Percentiles rank a stretch among this genome's conserved stretches.
These are phyloP conservation scores for Muscidifurax raptorellus DNA, from an alignment of 1,140 invertebrate genomes.

Conservation along the genomic window DNA sequence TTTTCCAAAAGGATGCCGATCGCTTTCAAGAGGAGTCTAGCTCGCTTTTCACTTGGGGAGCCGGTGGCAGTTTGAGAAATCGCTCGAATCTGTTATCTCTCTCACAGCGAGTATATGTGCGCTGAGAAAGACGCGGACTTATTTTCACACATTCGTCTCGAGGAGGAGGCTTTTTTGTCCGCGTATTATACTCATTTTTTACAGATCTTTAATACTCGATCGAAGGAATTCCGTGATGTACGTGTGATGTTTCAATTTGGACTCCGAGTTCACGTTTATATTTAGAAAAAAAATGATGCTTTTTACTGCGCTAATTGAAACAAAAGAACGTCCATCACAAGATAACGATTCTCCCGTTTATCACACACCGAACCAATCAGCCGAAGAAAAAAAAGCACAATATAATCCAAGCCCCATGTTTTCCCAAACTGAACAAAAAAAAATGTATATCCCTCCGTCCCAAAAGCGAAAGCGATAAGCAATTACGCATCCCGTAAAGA, in stretches of 20 bases:
- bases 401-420: background rate
- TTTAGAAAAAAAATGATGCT: background rate
- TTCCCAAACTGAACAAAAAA: background rate
- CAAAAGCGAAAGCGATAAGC: constrained; percentile 19
- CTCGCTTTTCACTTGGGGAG: constrained; percentile 29
- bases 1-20: constrained; percentile 48
- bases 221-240: background rate
- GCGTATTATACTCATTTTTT: background rate
- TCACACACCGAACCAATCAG: background rate
- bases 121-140: background rate
- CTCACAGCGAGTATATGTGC: constrained; percentile 44
- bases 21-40: constrained; percentile 45
- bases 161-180: background rate
- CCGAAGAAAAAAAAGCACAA: background rate
- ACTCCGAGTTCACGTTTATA: background rate
- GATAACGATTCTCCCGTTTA: no score
- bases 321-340: no score
- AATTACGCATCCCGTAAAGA: constrained; percentile 49
- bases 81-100: constrained; percentile 56
- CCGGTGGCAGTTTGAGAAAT: constrained; percentile 59
- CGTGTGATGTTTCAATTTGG: background rate
- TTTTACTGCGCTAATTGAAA: background rate
- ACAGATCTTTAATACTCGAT: background rate
- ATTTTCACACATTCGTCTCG: constrained; percentile 8
- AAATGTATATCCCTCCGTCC: background rate